Percentiles rank a stretch among this genome's conserved stretches.
Conservation (phyloP, 2,797 vertebrate species). For the Rhincodon typus region DNA sequence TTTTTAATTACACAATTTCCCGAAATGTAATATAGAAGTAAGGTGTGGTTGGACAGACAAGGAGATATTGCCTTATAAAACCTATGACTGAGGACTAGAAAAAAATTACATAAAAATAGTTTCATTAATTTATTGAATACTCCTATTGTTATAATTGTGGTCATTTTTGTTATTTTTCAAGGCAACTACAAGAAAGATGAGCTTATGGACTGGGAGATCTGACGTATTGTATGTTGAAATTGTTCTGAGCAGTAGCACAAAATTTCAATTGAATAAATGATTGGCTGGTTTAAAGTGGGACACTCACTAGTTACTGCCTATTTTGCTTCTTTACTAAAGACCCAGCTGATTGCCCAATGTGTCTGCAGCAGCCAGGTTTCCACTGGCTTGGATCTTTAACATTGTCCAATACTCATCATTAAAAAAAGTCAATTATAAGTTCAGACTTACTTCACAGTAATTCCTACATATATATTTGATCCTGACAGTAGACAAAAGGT, state of each 20-base stretch:
- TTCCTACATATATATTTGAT: neutral
- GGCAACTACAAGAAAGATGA: neutral
- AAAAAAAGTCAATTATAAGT: neutral
- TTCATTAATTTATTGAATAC: neutral
- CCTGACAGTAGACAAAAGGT: neutral
- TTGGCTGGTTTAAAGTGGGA: neutral
- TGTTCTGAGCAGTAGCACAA: neutral
- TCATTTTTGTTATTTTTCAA: neutral
- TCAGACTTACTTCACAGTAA: neutral
- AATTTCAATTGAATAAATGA: neutral
- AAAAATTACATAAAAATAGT: neutral
- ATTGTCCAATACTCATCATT: neutral
- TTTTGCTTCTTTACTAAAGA: neutral
- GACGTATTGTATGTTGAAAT: no score
- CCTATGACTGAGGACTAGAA: neutral
- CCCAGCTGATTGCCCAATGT: neutral
- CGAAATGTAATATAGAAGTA: neutral
- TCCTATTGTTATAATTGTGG: neutral
- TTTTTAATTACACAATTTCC: neutral
- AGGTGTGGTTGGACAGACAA: neutral
- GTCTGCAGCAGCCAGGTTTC: neutral
- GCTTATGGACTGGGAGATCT: neutral
- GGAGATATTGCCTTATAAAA: neutral
- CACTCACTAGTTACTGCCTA: neutral
- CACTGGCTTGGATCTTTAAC: neutral